These are phyloP conservation scores for Hiodon tergisus DNA, from an alignment of 2,113 vertebrate species.

Conservation along the genomic window DNA sequence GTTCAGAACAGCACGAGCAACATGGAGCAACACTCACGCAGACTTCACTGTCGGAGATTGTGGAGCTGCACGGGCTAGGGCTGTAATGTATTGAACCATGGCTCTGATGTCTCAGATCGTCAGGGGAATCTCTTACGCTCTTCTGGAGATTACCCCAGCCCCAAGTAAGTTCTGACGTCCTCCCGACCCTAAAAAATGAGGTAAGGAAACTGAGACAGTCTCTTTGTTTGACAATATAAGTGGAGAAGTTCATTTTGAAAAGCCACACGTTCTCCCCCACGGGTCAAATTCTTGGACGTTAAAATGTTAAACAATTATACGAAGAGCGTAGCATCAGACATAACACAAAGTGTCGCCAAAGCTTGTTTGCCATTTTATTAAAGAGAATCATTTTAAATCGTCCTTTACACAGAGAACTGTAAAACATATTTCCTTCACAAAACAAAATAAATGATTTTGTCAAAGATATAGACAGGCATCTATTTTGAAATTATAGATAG, in stretches of 20 bases:
- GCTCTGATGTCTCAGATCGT: no score
- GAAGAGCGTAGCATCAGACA: neutral
- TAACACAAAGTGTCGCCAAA: neutral
- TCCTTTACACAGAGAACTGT: slow-evolving; percentile 27
- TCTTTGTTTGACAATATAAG: no score
- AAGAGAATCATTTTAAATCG: slow-evolving; percentile 16
- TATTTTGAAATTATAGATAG: slow-evolving; percentile 45
- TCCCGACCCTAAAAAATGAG: no score
- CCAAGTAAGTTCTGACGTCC: no score
- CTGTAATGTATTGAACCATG: no score
- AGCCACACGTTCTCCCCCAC: no score
- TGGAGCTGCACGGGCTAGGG: neutral
- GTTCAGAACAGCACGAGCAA: neutral
- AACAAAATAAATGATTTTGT: slow-evolving; percentile 35
- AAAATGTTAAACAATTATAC: neutral
- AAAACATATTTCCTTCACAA: slow-evolving; percentile 42
- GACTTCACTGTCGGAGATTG: neutral
- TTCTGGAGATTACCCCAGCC: no score
- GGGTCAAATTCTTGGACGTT: neutral
- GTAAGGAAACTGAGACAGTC: no score
- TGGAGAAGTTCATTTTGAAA: no score
- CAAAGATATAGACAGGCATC: slow-evolving; percentile 42
- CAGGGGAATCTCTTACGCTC: no score
- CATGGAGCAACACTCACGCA: neutral
- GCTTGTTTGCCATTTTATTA: slow-evolving; percentile 21